phyloP scores from a whole-genome alignment of 2,113 vertebrate genomes.

The Pedetes capensis region DNA sequence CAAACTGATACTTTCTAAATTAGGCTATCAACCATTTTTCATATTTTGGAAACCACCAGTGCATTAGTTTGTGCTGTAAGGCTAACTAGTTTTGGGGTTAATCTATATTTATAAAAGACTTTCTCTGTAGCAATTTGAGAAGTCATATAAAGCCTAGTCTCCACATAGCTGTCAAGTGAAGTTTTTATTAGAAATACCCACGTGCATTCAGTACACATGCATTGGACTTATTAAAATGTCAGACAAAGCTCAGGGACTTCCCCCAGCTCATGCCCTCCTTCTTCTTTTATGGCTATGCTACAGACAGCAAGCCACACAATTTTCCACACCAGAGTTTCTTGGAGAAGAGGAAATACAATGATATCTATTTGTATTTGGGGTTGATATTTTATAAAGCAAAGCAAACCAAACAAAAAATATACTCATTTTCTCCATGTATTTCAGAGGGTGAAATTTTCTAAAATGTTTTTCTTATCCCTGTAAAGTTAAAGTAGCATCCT shows the following conservation, averaged over 20 bases:
- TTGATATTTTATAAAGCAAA: background rate
- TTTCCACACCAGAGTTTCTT: no score
- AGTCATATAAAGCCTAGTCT: background rate
- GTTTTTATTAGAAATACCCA: background rate
- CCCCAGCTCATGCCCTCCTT: background rate
- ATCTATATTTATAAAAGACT: background rate
- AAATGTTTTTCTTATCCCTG: background rate
- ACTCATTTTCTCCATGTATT: background rate
- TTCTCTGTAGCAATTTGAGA: background rate
- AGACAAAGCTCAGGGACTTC: background rate
- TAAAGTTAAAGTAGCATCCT: background rate
- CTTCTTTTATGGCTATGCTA: background rate
- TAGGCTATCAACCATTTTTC: background rate
- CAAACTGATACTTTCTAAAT: background rate
- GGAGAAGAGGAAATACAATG: background rate
- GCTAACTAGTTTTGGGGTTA: background rate
- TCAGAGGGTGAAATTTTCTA: background rate
- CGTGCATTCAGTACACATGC: background rate
- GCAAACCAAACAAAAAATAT: background rate
- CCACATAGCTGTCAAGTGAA: background rate
- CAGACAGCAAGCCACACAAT: rapidly evolving
- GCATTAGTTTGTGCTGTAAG: background rate
- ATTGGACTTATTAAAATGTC: background rate
- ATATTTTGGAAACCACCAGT: background rate
- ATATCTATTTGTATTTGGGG: background rate